Conservation (phyloP, 2,797 vertebrate genomes). For the Diplodus sargus region DNA sequence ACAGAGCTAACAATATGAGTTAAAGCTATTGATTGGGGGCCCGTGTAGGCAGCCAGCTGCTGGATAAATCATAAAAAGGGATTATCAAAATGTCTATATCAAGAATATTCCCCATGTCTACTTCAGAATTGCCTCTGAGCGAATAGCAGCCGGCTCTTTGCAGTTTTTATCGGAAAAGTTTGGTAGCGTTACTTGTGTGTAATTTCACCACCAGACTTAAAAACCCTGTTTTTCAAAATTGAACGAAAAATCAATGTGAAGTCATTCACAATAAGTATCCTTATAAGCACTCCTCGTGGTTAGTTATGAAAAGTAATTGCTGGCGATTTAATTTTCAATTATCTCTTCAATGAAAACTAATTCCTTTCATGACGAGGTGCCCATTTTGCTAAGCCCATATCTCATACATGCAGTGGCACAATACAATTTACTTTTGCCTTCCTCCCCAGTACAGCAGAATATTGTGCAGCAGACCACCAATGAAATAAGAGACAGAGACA, state of each 20-base stretch:
- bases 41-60: conserved; percentile 28
- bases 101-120: conserved; percentile 10
- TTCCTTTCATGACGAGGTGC: conserved; percentile 59
- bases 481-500: conserved; percentile 42
- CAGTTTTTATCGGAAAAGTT: neutral
- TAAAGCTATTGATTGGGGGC: conserved; percentile 47
- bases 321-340: conserved; percentile 67
- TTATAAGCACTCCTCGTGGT: conserved; percentile 25
- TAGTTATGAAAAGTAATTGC: conserved; percentile 57
- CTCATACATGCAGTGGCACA: conserved; percentile 61
- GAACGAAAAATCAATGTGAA: conserved; percentile 37
- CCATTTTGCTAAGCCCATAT: conserved; percentile 58
- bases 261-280: conserved; percentile 39
- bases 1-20: conserved; percentile 43
- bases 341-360: conserved; percentile 53
- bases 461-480: conserved; percentile 42
- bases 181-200: neutral
- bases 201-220: neutral
- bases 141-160: neutral
- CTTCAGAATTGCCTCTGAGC: neutral
- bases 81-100: conserved; percentile 38
- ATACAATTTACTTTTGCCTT: conserved; percentile 46
- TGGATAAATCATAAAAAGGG: conserved; percentile 44
- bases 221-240: conserved; percentile 25
- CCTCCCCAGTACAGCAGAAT: conserved; percentile 28